Evolutionary conservation across 2,888 invertebrate genomes (phyloP).

Genomic region (Trilocha varians): DNA sequence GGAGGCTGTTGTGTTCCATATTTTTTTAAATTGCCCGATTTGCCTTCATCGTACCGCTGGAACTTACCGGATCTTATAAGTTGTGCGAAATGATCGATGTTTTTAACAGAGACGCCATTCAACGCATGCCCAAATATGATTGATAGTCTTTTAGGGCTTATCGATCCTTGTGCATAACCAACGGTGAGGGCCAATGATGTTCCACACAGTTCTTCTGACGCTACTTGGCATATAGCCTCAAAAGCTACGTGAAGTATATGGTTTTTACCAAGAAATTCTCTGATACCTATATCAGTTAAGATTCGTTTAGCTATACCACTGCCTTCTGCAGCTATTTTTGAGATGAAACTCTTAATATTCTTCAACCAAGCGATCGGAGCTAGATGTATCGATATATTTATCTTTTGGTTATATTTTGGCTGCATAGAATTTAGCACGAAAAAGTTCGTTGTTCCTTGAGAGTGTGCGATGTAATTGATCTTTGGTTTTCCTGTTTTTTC

Average conservation of each 20-base stretch:
- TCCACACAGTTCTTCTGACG: slow-evolving; percentile 69
- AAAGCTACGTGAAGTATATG: slow-evolving; percentile 47
- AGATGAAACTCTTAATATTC: slow-evolving; percentile 46
- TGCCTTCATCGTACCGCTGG: slow-evolving; percentile 50
- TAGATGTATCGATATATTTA: slow-evolving; percentile 60
- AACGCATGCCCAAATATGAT: slow-evolving; percentile 67
- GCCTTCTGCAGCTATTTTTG: slow-evolving; percentile 22
- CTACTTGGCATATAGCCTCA: slow-evolving; percentile 41
- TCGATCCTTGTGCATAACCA: slow-evolving; percentile 69
- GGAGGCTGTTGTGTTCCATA: slow-evolving; percentile 47
- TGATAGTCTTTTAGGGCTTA: slow-evolving; percentile 66
- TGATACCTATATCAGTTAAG: slow-evolving; percentile 55
- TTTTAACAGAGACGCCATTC: slow-evolving; percentile 66
- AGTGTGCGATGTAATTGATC: slow-evolving; percentile 80
- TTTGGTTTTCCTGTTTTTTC: slow-evolving; percentile 59
- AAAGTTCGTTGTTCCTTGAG: slow-evolving; percentile 76
- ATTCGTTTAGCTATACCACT: slow-evolving; percentile 25
- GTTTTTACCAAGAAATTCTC: slow-evolving; percentile 77
- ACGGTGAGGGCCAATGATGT: slow-evolving; percentile 68
- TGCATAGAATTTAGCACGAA: slow-evolving; percentile 67
- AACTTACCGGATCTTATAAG: slow-evolving; percentile 42
- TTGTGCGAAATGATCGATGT: slow-evolving; percentile 69
- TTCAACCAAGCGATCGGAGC: slow-evolving; percentile 66
- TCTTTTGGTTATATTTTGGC: slow-evolving; percentile 74
- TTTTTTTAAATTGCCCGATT: slow-evolving; percentile 32